Evolutionary conservation across 2,888 invertebrate species (phyloP).

Genomic region (Cheilosia soror): DNA sequence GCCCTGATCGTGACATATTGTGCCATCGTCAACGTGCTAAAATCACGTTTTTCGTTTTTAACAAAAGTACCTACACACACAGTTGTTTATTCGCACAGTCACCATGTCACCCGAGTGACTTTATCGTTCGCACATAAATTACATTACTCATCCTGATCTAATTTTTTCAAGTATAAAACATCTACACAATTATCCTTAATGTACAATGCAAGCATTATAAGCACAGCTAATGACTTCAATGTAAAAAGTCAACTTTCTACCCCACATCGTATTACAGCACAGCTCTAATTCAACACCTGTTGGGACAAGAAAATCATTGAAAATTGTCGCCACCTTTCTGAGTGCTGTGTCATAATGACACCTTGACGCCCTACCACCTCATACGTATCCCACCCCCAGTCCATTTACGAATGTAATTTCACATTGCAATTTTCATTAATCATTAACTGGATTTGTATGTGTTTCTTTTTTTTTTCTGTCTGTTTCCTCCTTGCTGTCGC

Average conservation of each 20-base stretch:
- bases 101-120: too few relatives aligned
- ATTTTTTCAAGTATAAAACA: too few relatives aligned
- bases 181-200: too few relatives aligned
- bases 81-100: too few relatives aligned
- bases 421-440: conserved; percentile 70
- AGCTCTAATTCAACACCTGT: conserved; percentile 4
- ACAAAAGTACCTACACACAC: too few relatives aligned
- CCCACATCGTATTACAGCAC: not conserved
- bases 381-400: not conserved
- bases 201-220: not conserved
- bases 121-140: too few relatives aligned
- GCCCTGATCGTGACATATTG: too few relatives aligned
- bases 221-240: not conserved
- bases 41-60: too few relatives aligned
- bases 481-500: not conserved
- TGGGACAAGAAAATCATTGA: conserved; percentile 24
- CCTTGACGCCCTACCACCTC: not conserved
- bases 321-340: conserved; percentile 25
- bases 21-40: too few relatives aligned
- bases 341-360: conserved; percentile 41
- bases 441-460: conserved; percentile 63
- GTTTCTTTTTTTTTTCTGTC: conserved; percentile 9
- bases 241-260: not conserved
- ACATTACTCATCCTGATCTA: too few relatives aligned
- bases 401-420: conserved; percentile 42